A percentile compares a stretch with the other conserved stretches of the same genome.
Evolutionary conservation across 2,113 vertebrate species (phyloP).

Genomic region (Illadopsis cleaveri): DNA sequence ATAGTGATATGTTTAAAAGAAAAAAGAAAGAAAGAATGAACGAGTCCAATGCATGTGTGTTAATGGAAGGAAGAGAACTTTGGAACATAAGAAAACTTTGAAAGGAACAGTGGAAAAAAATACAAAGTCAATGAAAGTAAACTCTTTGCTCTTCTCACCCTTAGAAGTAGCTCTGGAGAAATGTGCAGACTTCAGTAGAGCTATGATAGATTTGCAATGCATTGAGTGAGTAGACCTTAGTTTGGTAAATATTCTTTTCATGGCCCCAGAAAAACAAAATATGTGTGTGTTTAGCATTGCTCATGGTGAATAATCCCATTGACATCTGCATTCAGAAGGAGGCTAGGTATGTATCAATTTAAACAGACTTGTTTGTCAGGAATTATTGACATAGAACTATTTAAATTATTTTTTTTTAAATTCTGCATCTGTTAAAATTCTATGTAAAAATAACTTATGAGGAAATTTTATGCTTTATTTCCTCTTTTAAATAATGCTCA

Average conservation of each 20-base stretch:
- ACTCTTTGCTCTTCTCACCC: not conserved
- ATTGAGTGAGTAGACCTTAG: not conserved
- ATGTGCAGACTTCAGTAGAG: not conserved
- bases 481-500: not conserved
- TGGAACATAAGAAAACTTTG: not conserved
- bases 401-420: not conserved
- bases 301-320: not conserved
- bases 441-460: not conserved
- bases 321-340: not conserved
- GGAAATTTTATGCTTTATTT: conserved; percentile 35
- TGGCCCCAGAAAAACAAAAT: not conserved
- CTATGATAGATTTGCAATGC: not conserved
- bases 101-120: not conserved
- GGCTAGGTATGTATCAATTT: not conserved
- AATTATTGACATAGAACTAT: not conserved
- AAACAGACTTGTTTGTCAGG: not conserved
- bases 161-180: not conserved
- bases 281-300: not conserved
- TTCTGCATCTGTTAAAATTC: not conserved
- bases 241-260: not conserved
- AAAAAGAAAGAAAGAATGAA: not conserved
- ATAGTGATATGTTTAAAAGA: not conserved
- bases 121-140: not conserved
- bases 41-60: not conserved
- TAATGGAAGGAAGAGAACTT: not conserved